Percentiles rank a stretch among this genome's conserved stretches.
phyloP scores from a whole-genome alignment of 2,797 vertebrate species.

The Sylvilagus floridanus region DNA sequence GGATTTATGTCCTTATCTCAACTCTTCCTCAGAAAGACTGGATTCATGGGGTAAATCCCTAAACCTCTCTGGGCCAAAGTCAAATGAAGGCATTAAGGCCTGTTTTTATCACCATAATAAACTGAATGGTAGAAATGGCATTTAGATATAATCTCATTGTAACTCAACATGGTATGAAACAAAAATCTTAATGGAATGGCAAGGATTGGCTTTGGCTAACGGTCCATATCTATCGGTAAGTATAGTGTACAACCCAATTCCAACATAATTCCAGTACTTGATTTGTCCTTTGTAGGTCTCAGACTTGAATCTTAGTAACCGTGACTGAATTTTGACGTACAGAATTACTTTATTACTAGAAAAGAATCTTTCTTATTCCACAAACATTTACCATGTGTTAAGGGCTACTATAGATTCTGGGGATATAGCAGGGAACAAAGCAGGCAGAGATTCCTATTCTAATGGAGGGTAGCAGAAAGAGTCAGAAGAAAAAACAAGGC shows the following conservation, averaged over 20 bases:
- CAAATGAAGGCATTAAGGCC: background rate
- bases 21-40: background rate
- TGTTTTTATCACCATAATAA: background rate
- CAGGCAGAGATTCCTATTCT: background rate
- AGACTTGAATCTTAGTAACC: background rate
- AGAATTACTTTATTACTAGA: conserved; percentile 19
- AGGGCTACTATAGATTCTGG: background rate
- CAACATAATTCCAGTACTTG: background rate
- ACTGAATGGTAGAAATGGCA: background rate
- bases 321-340: background rate
- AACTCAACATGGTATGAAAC: background rate
- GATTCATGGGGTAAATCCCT: background rate
- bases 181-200: background rate
- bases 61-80: background rate
- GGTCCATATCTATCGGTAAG: background rate
- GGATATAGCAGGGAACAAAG: background rate
- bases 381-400: background rate
- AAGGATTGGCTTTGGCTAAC: background rate
- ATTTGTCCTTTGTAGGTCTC: background rate
- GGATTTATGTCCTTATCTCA: conserved; percentile 44
- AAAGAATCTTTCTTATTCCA: background rate
- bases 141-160: background rate
- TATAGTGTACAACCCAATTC: background rate
- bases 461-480: background rate
- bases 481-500: background rate